Evolutionary conservation across 2,888 invertebrate genomes (phyloP), one percentile per base, ranked within the genome.

Genomic region (Nephrotoma appendiculata): DNA sequence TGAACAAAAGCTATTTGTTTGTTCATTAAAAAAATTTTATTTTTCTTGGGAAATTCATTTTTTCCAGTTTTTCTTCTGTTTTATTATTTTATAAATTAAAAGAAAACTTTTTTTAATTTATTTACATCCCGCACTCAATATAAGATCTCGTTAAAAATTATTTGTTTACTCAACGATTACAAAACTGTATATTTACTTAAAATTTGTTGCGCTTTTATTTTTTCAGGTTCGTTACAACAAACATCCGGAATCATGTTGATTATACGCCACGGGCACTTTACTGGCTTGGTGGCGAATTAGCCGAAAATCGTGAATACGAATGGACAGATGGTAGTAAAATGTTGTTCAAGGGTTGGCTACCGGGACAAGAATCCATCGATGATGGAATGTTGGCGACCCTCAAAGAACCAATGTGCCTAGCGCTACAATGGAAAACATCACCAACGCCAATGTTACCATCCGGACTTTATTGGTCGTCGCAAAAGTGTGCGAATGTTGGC

Each of bases 261-360:
- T 96, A 95, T 91, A 94, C 95, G 89, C 95, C 95, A 87, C 95
- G 94, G 88, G 93, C 94, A 2, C 92, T 95, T 87, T 96, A 96
- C 92, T 96, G 96, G 96, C 92, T 96, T 31, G 96, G 96, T 0
- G 95, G 94, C 2, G 92, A 91, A 88, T 90, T 93, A 45, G 91
- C 92, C 87, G 90, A 90, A 87, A 89, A 90, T 42, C 91, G 91
- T 86, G 92, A 91, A 86, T 94, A 93, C 92, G 90, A 92, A 88
- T 96, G 96, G 96, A 92, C 93, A 12, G 96, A 96, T 90, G 94
- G 94, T 44, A 93, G 92, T 88, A 91, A 92, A 87, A 91, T 94
- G 88, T 92, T 91, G 85, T 95, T 95, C 90, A 93, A 94, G 88
- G 95, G 95, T 1, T 95, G 94, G 95, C 90, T 94, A 12, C 93